Conservation (phyloP, 2,113 vertebrate species). For the Gadus chalcogrammus region DNA sequence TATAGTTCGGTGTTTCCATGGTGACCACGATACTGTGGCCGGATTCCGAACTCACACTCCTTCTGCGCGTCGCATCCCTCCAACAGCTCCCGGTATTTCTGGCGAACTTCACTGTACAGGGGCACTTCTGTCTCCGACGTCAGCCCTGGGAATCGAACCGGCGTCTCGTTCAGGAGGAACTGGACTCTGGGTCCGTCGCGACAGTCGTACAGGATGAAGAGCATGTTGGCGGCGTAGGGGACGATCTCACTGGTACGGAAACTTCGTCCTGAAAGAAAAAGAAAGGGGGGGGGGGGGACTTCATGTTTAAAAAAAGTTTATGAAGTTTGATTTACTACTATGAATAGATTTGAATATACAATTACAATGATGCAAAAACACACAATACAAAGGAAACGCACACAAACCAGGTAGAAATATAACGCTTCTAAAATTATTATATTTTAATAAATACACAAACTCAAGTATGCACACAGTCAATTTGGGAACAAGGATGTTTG, state of each 20-base stretch:
- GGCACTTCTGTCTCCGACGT: constrained; percentile 70
- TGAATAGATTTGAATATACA: background rate
- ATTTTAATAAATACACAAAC: no score
- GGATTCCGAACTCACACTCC: constrained; percentile 71
- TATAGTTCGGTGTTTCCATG: constrained; percentile 65
- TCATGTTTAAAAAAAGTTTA: background rate
- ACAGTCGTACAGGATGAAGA: constrained; percentile 89
- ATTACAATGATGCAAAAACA: background rate
- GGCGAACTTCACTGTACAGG: constrained; percentile 77
- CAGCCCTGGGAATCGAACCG: constrained; percentile 73
- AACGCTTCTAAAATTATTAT: background rate
- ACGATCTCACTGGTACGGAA: constrained; percentile 85
- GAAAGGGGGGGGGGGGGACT: background rate
- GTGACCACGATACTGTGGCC: background rate
- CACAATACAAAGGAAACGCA: background rate
- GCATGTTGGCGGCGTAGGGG: constrained; percentile 88
- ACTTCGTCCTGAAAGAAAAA: constrained; percentile 51
- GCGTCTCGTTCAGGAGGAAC: constrained; percentile 85
- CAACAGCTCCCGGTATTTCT: constrained; percentile 81
- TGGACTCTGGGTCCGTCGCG: constrained; percentile 78
- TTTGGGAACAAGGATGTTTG: no score
- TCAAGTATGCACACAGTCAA: no score
- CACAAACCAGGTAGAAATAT: no score
- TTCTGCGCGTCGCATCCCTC: constrained; percentile 75
- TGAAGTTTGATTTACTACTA: background rate